Evolutionary conservation across 1,140 invertebrate genomes (phyloP).

Genomic region (Polypedilum pembai): DNA sequence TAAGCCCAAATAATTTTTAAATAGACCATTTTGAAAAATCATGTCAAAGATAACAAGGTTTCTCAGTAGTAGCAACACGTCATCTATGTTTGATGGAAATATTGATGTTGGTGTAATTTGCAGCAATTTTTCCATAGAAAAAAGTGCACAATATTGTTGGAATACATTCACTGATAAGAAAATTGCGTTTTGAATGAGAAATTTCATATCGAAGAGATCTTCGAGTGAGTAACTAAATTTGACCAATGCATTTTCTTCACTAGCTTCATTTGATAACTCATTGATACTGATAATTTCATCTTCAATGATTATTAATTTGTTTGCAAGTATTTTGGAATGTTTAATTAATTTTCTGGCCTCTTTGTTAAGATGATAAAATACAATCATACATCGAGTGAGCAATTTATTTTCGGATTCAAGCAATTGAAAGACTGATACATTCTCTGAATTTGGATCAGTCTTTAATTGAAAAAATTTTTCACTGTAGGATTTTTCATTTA

Average conservation of each 20-base stretch:
- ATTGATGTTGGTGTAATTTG: neutral
- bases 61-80: constrained; percentile 34
- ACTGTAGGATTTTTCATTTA: constrained; percentile 26
- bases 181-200: constrained; percentile 36
- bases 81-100: constrained; percentile 36
- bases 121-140: constrained; percentile 29
- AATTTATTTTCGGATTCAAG: constrained; percentile 74
- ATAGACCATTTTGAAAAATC: constrained; percentile 34
- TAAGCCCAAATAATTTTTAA: constrained; percentile 34
- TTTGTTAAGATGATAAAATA: constrained; percentile 67
- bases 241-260: constrained; percentile 29
- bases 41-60: constrained; percentile 38
- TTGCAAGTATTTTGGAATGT: constrained; percentile 50
- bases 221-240: constrained; percentile 39
- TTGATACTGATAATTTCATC: constrained; percentile 26
- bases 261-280: constrained; percentile 31
- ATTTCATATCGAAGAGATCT: constrained; percentile 39
- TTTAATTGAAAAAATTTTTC: constrained; percentile 29
- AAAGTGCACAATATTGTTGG: constrained; percentile 35
- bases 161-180: constrained; percentile 36
- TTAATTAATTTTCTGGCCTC: constrained; percentile 59
- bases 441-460: constrained; percentile 45
- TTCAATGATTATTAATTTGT: constrained; percentile 31
- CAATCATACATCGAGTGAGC: constrained; percentile 73
- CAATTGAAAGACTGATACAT: constrained; percentile 57